Percentiles rank a stretch among this genome's conserved stretches.
Evolutionary conservation across 2,113 vertebrate genomes (phyloP).

Genomic region (Astatoreochromis straeleni): DNA sequence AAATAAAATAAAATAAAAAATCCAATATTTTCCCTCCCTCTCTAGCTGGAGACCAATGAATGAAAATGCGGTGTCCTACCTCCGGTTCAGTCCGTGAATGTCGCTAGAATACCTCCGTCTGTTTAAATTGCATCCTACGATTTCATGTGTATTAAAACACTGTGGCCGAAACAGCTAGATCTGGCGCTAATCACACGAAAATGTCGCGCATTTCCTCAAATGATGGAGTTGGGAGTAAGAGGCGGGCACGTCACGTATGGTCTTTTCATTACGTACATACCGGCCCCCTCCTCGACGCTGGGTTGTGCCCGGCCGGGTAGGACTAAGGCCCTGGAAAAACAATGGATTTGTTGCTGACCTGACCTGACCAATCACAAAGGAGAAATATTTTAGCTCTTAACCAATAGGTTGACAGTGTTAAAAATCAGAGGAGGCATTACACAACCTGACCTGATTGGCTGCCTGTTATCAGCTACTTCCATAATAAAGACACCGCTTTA

Average conservation of each 20-base stretch:
- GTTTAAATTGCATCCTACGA: conserved; percentile 37
- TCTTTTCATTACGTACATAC: conserved; percentile 31
- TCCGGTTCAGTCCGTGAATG: conserved; percentile 6
- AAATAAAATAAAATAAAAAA: not conserved
- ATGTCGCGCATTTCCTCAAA: conserved; percentile 21
- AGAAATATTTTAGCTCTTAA: not conserved
- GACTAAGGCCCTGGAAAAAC: not conserved
- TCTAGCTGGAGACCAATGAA: not conserved
- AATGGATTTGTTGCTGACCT: conserved; percentile 33
- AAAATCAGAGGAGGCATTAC: not conserved
- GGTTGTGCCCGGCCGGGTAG: not conserved
- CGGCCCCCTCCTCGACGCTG: not conserved
- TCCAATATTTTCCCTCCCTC: not conserved
- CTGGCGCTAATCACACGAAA: not conserved
- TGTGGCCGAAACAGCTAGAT: not conserved
- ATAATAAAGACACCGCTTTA: not conserved
- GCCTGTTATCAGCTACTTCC: not conserved
- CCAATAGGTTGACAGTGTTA: conserved; percentile 20
- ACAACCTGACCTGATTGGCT: conserved; percentile 4
- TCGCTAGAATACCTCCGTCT: conserved; percentile 21
- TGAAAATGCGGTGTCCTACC: conserved; percentile 47
- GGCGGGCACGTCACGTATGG: conserved; percentile 46
- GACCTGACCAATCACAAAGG: conserved; percentile 25
- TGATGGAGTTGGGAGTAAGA: conserved; percentile 37
- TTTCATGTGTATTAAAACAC: not conserved